Conservation (phyloP, 2,888 invertebrate species). For the Saturnia japonica region DNA sequence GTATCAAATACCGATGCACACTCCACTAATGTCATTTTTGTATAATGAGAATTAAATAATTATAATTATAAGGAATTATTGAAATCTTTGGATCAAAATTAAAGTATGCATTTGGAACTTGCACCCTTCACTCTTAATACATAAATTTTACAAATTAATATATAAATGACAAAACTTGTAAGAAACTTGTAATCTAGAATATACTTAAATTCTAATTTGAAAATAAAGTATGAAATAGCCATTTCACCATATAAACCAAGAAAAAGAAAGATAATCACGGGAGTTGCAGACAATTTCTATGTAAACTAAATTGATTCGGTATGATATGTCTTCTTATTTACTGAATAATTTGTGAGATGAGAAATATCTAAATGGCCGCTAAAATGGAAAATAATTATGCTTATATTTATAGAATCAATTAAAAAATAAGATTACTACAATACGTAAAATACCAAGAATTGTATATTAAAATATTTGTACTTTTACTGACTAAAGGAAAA, state of each 20-base stretch:
- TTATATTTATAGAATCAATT: conserved; percentile 79
- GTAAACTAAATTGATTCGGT: conserved; percentile 67
- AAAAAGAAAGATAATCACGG: conserved; percentile 54
- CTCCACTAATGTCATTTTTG: conserved; percentile 78
- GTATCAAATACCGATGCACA: conserved; percentile 78
- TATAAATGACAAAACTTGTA: conserved; percentile 71
- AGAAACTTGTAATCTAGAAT: conserved; percentile 63
- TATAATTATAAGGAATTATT: conserved; percentile 64
- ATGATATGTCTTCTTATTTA: conserved; percentile 80
- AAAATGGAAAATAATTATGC: conserved; percentile 77
- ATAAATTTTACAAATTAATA: conserved; percentile 66
- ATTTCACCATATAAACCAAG: conserved; percentile 64
- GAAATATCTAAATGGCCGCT: conserved; percentile 73
- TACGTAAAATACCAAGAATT: conserved; percentile 83
- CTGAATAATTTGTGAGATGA: conserved; percentile 76
- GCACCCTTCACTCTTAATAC: conserved; percentile 75
- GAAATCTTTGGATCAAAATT: conserved; percentile 80
- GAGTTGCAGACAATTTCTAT: conserved; percentile 60
- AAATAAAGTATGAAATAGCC: conserved; percentile 69
- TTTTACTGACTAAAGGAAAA: conserved; percentile 91
- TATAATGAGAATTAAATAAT: conserved; percentile 61
- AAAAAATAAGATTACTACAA: conserved; percentile 80
- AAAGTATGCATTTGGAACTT: conserved; percentile 76
- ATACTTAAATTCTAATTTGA: conserved; percentile 77
- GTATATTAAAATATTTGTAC: conserved; percentile 89